A percentile compares a stretch with the other conserved stretches of the same genome.
These are phyloP conservation scores for Dunckerocampus dactyliophorus DNA, from an alignment of 2,113 vertebrate genomes.

Conservation along the genomic window DNA sequence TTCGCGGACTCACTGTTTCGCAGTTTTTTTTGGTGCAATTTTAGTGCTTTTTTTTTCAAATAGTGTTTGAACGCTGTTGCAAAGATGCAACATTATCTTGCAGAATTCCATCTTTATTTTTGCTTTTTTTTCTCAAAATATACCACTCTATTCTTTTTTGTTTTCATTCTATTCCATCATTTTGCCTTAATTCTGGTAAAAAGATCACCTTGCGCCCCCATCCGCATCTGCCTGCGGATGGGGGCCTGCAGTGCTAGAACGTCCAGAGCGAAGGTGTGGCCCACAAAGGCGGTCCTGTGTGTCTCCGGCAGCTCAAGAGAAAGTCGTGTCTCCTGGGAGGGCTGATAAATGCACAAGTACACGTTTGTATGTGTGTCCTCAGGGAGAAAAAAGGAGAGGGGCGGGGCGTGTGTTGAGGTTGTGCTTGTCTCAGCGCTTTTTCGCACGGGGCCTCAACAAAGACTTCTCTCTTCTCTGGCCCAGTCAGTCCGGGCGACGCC, in stretches of 20 bases:
- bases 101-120: too few species aligned
- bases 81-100: too few species aligned
- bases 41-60: too few species aligned
- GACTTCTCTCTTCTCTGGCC: conserved; percentile 52
- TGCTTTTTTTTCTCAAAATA: too few species aligned
- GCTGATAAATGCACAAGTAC: conserved; percentile 53
- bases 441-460: conserved; percentile 57
- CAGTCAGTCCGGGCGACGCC: conserved; percentile 57
- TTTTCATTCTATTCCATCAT: too few species aligned
- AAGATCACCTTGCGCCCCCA: too few species aligned
- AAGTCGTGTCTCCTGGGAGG: conserved; percentile 41
- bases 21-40: too few species aligned
- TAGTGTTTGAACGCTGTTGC: too few species aligned
- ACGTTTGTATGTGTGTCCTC: conserved; percentile 35
- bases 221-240: too few species aligned
- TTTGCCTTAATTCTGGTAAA: too few species aligned
- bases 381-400: conserved; percentile 20
- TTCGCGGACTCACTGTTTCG: too few species aligned
- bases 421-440: conserved; percentile 66
- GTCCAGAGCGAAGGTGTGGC: conserved; percentile 9
- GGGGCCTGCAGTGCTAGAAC: conserved; percentile 22
- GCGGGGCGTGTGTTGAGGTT: conserved; percentile 1
- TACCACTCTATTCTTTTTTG: too few species aligned
- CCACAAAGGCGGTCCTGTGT: conserved; percentile 22
- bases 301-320: conserved; percentile 39